phyloP scores from a whole-genome alignment of 2,113 vertebrate species.

The Circaetus gallicus region DNA sequence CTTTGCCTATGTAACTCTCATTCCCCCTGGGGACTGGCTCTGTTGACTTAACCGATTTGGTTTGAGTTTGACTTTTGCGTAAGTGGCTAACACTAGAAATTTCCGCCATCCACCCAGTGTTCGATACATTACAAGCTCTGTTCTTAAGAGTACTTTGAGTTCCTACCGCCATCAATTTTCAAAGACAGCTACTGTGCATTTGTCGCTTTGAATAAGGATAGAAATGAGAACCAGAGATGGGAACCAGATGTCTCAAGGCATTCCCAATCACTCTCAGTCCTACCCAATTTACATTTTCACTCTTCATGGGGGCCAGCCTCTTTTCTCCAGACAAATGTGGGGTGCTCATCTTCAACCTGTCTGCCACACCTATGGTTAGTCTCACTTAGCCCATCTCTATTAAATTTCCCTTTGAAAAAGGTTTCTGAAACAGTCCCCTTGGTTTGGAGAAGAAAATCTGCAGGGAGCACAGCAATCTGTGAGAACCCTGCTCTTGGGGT shows the following conservation, averaged over 20 bases:
- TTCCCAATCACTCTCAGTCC: constrained; percentile 31
- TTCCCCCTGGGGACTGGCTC: neutral
- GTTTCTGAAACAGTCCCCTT: neutral
- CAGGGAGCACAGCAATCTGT: neutral
- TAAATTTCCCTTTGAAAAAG: neutral
- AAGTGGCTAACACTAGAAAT: constrained; percentile 51
- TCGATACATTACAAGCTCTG: constrained; percentile 23
- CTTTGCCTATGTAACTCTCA: neutral
- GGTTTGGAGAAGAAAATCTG: neutral
- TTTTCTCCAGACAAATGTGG: neutral
- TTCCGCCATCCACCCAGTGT: neutral
- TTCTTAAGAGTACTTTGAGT: constrained; percentile 29
- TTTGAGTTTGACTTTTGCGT: constrained; percentile 39
- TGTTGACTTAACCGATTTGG: constrained; percentile 59
- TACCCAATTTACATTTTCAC: constrained; percentile 41
- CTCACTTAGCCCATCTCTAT: neutral
- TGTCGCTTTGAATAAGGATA: constrained; percentile 63
- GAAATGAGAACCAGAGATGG: constrained; percentile 65
- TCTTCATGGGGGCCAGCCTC: neutral
- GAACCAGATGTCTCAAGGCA: constrained; percentile 65
- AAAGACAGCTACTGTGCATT: constrained; percentile 58
- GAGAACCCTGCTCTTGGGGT: neutral
- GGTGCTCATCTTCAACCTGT: neutral
- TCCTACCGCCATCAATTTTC: constrained; percentile 54
- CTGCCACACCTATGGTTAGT: neutral